Conservation (phyloP, 35 echinoderm and acorn worm species). For the Ophiothrix spiculata region DNA sequence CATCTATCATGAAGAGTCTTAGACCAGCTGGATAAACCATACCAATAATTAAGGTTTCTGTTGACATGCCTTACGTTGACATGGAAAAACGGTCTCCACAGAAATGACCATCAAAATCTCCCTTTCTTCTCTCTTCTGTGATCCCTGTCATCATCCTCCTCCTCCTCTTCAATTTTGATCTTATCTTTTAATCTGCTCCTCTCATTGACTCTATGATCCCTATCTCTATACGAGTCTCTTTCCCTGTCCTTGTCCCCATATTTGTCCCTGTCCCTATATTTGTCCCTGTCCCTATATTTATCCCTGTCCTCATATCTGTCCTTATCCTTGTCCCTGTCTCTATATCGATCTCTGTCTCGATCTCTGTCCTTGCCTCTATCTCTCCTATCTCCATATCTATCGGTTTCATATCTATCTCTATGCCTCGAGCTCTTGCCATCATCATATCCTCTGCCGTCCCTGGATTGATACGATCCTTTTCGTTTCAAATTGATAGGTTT, state of each 20-base stretch:
- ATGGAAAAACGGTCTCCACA: too few species aligned
- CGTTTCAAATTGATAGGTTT: slow-evolving; percentile 45
- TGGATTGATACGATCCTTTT: slow-evolving; percentile 3
- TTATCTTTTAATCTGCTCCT: background rate
- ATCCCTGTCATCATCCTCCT: slow-evolving; percentile 11
- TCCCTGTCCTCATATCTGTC: background rate
- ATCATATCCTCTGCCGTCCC: background rate
- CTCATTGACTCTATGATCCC: background rate
- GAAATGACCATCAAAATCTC: too few species aligned
- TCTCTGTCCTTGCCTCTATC: slow-evolving; percentile 12
- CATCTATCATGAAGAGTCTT: too few species aligned
- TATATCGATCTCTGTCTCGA: slow-evolving; percentile 21
- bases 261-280: slow-evolving; percentile 21
- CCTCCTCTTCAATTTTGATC: slow-evolving; percentile 11
- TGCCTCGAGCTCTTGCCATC: background rate
- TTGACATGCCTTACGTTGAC: too few species aligned
- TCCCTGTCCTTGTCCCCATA: background rate
- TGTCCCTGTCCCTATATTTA: background rate
- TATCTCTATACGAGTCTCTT: slow-evolving; percentile 18
- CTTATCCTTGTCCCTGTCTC: background rate
- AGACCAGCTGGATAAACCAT: too few species aligned
- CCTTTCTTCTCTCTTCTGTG: background rate
- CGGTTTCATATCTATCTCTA: background rate
- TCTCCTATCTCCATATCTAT: slow-evolving; percentile 22
- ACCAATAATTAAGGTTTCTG: too few species aligned